Conservation (phyloP, 2,888 invertebrate species). For the Dromius quadrimaculatus region DNA sequence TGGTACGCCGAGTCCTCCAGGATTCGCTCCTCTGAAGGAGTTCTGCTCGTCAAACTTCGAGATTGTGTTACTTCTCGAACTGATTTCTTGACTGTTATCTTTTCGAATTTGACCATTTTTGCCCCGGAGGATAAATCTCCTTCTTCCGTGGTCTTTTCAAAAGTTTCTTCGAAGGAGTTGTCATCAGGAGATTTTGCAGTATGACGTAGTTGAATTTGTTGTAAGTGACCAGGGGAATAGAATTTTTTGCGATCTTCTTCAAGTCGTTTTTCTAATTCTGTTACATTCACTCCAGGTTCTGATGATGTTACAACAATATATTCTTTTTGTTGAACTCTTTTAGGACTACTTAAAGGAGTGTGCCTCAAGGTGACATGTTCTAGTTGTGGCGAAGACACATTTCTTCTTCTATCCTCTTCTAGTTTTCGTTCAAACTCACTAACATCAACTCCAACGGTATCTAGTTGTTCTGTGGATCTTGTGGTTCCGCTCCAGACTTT, state of each 20-base stretch:
- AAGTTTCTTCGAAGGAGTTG: constrained; percentile 68
- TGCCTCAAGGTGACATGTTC: constrained; percentile 73
- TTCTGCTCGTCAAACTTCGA: constrained; percentile 64
- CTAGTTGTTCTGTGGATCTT: constrained; percentile 61
- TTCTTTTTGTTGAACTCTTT: constrained; percentile 55
- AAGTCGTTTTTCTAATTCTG: constrained; percentile 73
- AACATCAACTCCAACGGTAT: constrained; percentile 59
- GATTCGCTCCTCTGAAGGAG: constrained; percentile 70
- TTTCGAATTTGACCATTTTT: constrained; percentile 79
- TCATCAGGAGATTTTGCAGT: constrained; percentile 59
- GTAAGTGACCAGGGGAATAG: constrained; percentile 66
- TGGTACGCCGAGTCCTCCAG: constrained; percentile 73
- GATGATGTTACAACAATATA: not conserved
- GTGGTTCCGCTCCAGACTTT: constrained; percentile 77
- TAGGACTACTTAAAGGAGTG: constrained; percentile 66
- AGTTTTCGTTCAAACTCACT: constrained; percentile 59
- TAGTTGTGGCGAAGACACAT: constrained; percentile 66
- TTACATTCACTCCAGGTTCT: constrained; percentile 68
- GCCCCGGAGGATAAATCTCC: constrained; percentile 74
- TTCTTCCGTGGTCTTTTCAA: constrained; percentile 71
- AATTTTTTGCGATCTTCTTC: constrained; percentile 70
- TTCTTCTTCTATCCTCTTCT: constrained; percentile 58
- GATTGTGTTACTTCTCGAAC: constrained; percentile 68
- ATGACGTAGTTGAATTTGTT: constrained; percentile 66
- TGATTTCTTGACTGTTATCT: constrained; percentile 76